phyloP scores from a whole-genome alignment of 2,113 vertebrate genomes.

The Geococcyx californianus region DNA sequence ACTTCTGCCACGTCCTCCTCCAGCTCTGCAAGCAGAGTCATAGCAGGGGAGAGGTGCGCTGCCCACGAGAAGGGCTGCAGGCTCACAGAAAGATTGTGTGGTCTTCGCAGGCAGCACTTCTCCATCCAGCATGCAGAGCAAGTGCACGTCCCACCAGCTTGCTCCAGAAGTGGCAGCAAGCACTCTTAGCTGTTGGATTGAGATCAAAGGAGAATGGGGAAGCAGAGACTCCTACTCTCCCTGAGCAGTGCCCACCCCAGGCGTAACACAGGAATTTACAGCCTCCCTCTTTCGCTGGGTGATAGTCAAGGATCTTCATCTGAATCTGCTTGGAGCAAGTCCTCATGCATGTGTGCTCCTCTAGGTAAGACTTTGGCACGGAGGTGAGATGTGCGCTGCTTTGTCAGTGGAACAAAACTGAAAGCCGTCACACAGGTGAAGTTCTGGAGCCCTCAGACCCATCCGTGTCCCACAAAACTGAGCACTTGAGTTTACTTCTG shows the following conservation, averaged over 20 bases:
- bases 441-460: background rate
- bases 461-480: background rate
- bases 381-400: background rate
- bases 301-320: background rate
- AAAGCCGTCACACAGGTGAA: background rate
- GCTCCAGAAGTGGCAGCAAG: background rate
- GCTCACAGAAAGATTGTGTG: background rate
- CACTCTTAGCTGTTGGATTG: slow-evolving; percentile 5
- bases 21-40: background rate
- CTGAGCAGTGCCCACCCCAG: background rate
- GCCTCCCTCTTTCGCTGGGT: background rate
- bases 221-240: background rate
- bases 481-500: background rate
- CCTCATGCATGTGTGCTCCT: background rate
- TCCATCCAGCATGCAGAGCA: background rate
- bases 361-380: background rate
- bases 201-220: background rate
- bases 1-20: background rate
- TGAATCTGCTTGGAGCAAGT: background rate
- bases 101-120: background rate
- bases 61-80: background rate
- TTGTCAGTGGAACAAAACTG: background rate
- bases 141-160: background rate
- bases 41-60: background rate
- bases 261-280: background rate